Conservation (phyloP, 2,888 invertebrate species). For the Eugnorisma glareosa region DNA sequence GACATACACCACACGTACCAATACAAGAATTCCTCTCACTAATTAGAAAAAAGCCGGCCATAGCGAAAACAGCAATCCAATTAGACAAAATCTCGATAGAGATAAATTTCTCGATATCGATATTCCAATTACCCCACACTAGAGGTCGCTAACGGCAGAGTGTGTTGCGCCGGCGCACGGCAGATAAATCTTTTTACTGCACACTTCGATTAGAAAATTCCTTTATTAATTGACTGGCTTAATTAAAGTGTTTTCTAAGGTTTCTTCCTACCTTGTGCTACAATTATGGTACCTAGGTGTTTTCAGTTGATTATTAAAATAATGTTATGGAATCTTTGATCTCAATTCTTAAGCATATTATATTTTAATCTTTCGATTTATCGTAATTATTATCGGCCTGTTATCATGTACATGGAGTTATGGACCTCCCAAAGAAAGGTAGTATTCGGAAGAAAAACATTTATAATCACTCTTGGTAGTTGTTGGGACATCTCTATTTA, state of each 20-base stretch:
- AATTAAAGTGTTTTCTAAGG: constrained; percentile 81
- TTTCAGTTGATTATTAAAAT: constrained; percentile 31
- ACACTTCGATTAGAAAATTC: constrained; percentile 88
- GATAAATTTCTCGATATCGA: constrained; percentile 72
- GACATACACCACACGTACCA: background rate
- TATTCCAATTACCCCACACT: constrained; percentile 79
- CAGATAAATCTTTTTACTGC: constrained; percentile 89
- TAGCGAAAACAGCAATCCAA: constrained; percentile 59
- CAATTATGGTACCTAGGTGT: constrained; percentile 49
- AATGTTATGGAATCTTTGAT: constrained; percentile 11
- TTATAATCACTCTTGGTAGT: background rate
- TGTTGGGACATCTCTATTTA: no score
- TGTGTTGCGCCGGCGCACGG: constrained; percentile 71
- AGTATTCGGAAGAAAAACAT: no score
- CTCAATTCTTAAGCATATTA: background rate
- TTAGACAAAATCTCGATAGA: constrained; percentile 57
- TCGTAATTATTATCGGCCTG: background rate
- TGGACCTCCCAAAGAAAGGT: background rate
- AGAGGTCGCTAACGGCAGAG: constrained; percentile 76
- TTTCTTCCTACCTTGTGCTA: constrained; percentile 68
- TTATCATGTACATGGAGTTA: background rate
- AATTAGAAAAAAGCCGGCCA: constrained; percentile 54
- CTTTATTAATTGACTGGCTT: constrained; percentile 86
- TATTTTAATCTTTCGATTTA: constrained; percentile 17
- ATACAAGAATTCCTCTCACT: constrained; percentile 11